Evolutionary conservation across 2,113 vertebrate species (phyloP).

Genomic region (Bubo blakistoni): DNA sequence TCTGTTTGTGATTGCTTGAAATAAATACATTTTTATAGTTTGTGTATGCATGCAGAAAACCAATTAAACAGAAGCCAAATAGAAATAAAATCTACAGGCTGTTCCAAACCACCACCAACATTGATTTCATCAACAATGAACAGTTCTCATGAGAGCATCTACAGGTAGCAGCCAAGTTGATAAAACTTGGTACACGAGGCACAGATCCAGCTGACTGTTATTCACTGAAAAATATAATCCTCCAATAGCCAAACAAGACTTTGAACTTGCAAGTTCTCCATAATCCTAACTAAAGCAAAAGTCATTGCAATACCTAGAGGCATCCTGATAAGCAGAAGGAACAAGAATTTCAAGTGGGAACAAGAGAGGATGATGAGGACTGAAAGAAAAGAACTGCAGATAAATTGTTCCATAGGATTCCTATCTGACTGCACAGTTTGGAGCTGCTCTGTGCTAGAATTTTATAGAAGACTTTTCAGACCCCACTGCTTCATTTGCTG

Average conservation of each 20-base stretch:
- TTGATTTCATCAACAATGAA: background rate
- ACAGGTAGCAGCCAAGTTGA: background rate
- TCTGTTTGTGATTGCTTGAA: background rate
- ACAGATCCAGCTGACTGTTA: background rate
- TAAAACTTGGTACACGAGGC: background rate
- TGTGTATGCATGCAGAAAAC: background rate
- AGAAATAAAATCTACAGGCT: conserved; percentile 14
- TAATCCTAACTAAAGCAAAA: background rate
- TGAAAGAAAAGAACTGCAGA: background rate
- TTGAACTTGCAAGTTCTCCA: background rate
- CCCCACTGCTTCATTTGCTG: background rate
- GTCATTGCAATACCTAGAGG: background rate
- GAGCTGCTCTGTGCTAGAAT: background rate
- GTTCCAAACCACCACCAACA: background rate
- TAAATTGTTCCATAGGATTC: background rate
- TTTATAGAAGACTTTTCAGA: background rate
- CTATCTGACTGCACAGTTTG: background rate
- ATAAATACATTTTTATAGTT: conserved; percentile 20
- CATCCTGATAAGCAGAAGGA: background rate
- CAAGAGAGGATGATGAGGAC: background rate
- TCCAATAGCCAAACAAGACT: background rate
- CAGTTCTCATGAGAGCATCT: background rate
- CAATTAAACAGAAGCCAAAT: background rate
- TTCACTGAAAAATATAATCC: background rate
- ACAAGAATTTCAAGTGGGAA: background rate